These are phyloP conservation scores for Synergus itoensis DNA, from an alignment of 2,888 invertebrate species.

Conservation along the genomic window DNA sequence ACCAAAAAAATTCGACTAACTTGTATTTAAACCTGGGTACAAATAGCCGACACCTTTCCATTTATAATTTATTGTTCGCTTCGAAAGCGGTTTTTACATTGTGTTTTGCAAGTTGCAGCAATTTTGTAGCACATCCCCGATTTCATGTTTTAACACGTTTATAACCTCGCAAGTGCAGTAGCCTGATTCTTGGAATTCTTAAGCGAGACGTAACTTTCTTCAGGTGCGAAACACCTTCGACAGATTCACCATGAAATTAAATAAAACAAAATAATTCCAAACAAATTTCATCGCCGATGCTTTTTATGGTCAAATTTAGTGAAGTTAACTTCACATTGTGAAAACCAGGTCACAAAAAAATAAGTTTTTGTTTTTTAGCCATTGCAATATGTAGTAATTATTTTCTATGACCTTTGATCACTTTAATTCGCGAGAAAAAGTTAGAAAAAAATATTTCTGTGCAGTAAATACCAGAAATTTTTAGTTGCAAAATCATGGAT, in stretches of 20 bases:
- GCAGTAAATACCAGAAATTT: neutral
- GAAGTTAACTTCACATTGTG: neutral
- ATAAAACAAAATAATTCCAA: constrained; percentile 14
- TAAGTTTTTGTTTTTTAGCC: too few species aligned
- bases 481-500: constrained; percentile 8
- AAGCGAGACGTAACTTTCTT: constrained; percentile 4
- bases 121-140: neutral
- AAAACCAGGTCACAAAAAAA: too few species aligned
- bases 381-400: neutral
- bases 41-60: too few species aligned
- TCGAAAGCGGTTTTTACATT: neutral
- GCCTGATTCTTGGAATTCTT: constrained; percentile 27
- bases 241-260: constrained; percentile 31
- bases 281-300: neutral
- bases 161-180: constrained; percentile 18
- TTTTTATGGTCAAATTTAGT: neutral
- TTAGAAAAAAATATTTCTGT: neutral
- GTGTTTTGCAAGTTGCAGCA: too few species aligned
- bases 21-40: too few species aligned
- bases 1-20: too few species aligned
- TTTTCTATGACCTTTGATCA: neutral
- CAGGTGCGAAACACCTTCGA: neutral
- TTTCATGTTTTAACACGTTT: constrained; percentile 22
- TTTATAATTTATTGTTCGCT: neutral
- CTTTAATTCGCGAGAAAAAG: neutral